These are phyloP conservation scores for Ophraella communa DNA, from an alignment of 2,888 invertebrate species.

Conservation along the genomic window DNA sequence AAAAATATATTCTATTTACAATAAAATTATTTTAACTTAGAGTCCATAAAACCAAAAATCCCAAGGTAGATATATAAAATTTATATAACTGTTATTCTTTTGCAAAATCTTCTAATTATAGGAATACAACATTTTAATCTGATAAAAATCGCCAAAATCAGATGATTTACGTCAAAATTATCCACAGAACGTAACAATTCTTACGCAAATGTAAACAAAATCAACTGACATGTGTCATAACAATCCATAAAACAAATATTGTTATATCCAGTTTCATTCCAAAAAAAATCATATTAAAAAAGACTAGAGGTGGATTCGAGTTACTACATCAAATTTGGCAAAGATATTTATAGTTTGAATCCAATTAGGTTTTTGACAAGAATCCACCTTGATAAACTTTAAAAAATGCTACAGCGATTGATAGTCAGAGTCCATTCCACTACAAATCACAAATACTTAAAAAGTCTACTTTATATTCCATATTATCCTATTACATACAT, in stretches of 20 bases:
- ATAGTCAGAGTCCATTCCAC: constrained; percentile 19
- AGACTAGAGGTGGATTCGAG: too few relatives aligned
- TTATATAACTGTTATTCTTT: neutral
- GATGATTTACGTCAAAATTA: too few relatives aligned
- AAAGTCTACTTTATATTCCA: constrained; percentile 13
- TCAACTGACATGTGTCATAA: too few relatives aligned
- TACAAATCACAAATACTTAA: constrained; percentile 17
- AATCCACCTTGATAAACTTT: constrained; percentile 8
- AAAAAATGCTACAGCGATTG: constrained; percentile 11
- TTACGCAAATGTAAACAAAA: too few relatives aligned
- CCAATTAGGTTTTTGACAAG: too few relatives aligned
- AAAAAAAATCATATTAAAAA: too few relatives aligned
- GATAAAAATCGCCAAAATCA: too few relatives aligned
- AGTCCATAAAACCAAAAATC: neutral
- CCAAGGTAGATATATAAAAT: neutral
- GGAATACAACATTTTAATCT: neutral
- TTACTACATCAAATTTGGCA: too few relatives aligned
- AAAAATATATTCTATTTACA: constrained; percentile 36
- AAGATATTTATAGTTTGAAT: too few relatives aligned
- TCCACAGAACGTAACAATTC: too few relatives aligned
- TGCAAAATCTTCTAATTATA: neutral
- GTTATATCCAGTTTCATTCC: too few relatives aligned
- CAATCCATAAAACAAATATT: too few relatives aligned
- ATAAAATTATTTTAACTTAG: constrained; percentile 24
- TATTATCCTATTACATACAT: constrained; percentile 15